Evolutionary conservation across 2,797 vertebrate genomes (phyloP).

Genomic region (Lepidocolaptes lacrymiger): DNA sequence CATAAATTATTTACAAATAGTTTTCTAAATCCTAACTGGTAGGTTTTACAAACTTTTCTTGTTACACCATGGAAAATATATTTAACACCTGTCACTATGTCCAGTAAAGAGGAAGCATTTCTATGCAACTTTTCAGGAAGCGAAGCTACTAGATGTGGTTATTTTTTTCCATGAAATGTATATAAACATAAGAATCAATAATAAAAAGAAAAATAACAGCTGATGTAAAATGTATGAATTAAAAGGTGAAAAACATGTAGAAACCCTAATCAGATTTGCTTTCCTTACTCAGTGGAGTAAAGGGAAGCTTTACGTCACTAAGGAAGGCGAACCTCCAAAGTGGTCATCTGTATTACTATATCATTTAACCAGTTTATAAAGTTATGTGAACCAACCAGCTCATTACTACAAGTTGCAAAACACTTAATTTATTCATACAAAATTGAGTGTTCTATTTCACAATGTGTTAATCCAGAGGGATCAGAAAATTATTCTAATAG

Average conservation of each 20-base stretch:
- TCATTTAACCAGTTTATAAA: slow-evolving; percentile 39
- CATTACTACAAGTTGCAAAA: slow-evolving; percentile 65
- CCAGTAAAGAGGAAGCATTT: background rate
- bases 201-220: slow-evolving; percentile 16
- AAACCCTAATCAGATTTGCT: background rate
- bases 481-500: slow-evolving; percentile 60
- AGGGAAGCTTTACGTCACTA: background rate
- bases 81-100: background rate
- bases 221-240: background rate
- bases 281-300: background rate
- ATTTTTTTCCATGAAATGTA: background rate
- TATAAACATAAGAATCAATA: background rate
- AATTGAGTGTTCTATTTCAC: slow-evolving; percentile 62
- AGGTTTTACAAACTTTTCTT: background rate
- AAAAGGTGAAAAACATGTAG: background rate
- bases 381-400: slow-evolving; percentile 19
- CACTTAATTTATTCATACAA: slow-evolving; percentile 62
- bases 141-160: background rate
- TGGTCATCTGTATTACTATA: background rate
- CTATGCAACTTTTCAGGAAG: background rate
- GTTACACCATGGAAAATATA: background rate
- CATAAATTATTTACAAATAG: background rate
- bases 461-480: slow-evolving; percentile 58
- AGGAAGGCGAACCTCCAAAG: background rate
- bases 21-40: background rate